phyloP scores from a whole-genome alignment of 1,140 invertebrate genomes.

The Drosophila kurseongensis region DNA sequence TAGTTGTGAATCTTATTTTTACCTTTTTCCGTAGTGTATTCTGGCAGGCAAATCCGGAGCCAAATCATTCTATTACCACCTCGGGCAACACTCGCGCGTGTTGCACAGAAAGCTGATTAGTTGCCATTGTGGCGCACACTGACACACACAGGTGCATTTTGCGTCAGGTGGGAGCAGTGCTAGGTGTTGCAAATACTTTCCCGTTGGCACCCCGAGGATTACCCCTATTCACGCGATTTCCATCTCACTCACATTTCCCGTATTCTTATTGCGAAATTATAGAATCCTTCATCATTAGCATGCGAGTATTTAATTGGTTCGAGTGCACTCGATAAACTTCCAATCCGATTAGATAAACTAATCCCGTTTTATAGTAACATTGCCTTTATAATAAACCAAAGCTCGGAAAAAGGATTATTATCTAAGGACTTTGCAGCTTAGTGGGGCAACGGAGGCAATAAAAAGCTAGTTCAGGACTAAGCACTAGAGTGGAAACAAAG shows the following conservation, averaged over 20 bases:
- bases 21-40: constrained; percentile 1
- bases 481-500: constrained; percentile 10
- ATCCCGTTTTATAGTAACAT: constrained; percentile 2
- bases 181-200: constrained; percentile 33
- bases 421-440: constrained; percentile 24
- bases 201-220: constrained; percentile 21
- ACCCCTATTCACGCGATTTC: constrained; percentile 15
- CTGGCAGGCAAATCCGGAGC: constrained; percentile 32
- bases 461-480: constrained; percentile 11
- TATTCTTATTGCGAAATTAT: constrained; percentile 14
- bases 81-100: constrained; percentile 40
- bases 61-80: constrained; percentile 72
- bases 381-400: constrained; percentile 19
- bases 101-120: constrained; percentile 75
- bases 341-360: constrained; percentile 7
- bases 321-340: constrained; percentile 35
- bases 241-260: constrained; percentile 26
- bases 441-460: constrained; percentile 2
- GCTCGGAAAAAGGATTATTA: constrained; percentile 15
- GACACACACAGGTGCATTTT: constrained; percentile 17
- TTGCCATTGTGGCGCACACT: constrained; percentile 49
- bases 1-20: too few relatives aligned
- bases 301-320: constrained; percentile 22
- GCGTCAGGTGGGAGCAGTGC: constrained; percentile 3
- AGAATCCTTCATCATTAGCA: constrained; percentile 24